phyloP scores from a whole-genome alignment of 1,140 invertebrate species.

The Megalopta genalis region DNA sequence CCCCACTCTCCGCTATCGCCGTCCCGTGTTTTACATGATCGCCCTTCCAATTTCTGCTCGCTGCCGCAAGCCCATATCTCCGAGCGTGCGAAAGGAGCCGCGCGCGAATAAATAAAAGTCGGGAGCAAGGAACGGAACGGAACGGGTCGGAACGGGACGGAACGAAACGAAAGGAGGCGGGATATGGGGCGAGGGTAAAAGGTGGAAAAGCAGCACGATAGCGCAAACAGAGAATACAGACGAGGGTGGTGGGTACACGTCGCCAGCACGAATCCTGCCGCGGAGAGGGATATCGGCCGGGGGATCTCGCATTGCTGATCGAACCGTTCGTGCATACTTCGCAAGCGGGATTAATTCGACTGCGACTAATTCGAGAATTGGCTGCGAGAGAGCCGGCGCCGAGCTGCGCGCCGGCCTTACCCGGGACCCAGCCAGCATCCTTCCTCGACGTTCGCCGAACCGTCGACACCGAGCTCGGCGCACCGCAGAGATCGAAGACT shows the following conservation, averaged over 20 bases:
- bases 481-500: constrained; percentile 9
- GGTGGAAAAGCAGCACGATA: background rate
- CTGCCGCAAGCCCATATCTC: background rate
- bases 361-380: constrained; percentile 66
- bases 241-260: constrained; percentile 45
- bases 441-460: background rate
- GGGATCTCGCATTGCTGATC: constrained; percentile 68
- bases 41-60: constrained; percentile 7
- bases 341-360: constrained; percentile 60
- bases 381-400: constrained; percentile 36
- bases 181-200: too few relatives aligned
- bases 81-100: background rate
- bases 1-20: background rate
- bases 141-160: too few relatives aligned
- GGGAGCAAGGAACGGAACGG: constrained; percentile 21
- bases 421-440: background rate
- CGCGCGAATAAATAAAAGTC: constrained; percentile 28
- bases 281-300: constrained; percentile 51
- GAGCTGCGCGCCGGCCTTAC: background rate
- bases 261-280: constrained; percentile 62
- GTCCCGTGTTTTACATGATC: constrained; percentile 3
- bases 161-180: background rate
- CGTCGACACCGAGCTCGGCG: background rate
- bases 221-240: constrained; percentile 18
- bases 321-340: constrained; percentile 69